phyloP scores from a whole-genome alignment of 92 coral and sea anemone genomes.

The Palythoa grandis region DNA sequence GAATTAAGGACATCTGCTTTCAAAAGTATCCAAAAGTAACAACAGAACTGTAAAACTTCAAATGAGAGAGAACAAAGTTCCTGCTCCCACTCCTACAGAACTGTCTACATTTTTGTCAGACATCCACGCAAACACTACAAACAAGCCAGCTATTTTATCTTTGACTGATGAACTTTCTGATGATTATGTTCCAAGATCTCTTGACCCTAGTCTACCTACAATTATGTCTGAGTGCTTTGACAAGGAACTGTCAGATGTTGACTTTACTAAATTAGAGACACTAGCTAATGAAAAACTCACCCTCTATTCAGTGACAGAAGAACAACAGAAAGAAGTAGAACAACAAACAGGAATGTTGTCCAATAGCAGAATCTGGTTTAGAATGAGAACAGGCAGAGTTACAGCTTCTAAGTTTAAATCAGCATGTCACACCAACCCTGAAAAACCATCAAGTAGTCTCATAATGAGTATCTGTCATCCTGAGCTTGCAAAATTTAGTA shows the following conservation, averaged over 20 bases:
- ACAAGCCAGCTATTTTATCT: constrained; percentile 46
- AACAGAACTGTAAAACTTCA: constrained; percentile 23
- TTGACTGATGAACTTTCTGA: constrained; percentile 35
- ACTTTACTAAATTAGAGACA: constrained; percentile 21
- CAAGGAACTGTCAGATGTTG: constrained; percentile 24
- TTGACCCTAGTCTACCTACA: constrained; percentile 39
- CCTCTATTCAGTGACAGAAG: constrained; percentile 21
- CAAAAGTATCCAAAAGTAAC: background rate
- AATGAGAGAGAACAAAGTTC: constrained; percentile 21
- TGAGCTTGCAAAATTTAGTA: constrained; percentile 53
- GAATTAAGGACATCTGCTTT: constrained; percentile 9
- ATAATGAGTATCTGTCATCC: constrained; percentile 59
- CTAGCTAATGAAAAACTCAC: constrained; percentile 31
- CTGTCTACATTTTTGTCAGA: constrained; percentile 31
- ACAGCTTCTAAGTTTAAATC: constrained; percentile 55
- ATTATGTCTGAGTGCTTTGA: constrained; percentile 22
- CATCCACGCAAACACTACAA: constrained; percentile 31
- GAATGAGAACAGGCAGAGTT: constrained; percentile 59
- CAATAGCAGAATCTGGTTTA: constrained; percentile 45
- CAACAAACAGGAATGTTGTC: constrained; percentile 42
- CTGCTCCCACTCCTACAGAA: constrained; percentile 35
- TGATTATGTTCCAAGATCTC: constrained; percentile 47
- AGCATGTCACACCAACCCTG: constrained; percentile 54
- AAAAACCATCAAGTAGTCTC: constrained; percentile 54
- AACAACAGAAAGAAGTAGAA: constrained; percentile 42